These are phyloP conservation scores for Ichneumoninae sp. DNA, from an alignment of 2,888 invertebrate species.

Conservation along the genomic window DNA sequence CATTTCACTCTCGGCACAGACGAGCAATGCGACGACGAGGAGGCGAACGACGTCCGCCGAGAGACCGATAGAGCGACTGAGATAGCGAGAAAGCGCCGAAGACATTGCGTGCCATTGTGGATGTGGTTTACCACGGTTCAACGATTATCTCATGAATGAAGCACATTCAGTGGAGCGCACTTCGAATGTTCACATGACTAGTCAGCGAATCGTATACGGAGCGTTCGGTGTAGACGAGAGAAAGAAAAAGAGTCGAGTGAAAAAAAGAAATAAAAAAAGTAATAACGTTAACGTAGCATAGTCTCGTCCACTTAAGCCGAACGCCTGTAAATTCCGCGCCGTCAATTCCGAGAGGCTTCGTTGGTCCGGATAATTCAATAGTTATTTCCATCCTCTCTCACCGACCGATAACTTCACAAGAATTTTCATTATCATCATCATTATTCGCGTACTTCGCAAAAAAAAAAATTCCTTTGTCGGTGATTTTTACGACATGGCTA, in stretches of 20 bases:
- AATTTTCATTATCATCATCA: conserved; percentile 27
- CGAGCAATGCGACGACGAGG: conserved; percentile 33
- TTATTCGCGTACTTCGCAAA: conserved; percentile 1
- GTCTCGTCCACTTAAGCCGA: conserved; percentile 23
- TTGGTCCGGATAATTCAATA: conserved; percentile 62
- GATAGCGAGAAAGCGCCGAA: conserved; percentile 54
- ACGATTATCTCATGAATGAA: conserved; percentile 76
- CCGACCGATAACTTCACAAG: conserved; percentile 11
- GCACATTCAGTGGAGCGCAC: conserved; percentile 71
- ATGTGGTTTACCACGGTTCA: conserved; percentile 71
- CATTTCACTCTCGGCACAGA: conserved; percentile 9
- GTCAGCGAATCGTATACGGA: conserved; percentile 60
- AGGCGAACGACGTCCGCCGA: conserved; percentile 22
- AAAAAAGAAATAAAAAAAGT: conserved; percentile 7
- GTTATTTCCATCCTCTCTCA: conserved; percentile 58
- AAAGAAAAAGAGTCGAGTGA: conserved; percentile 37
- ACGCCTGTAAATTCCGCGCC: conserved; percentile 48
- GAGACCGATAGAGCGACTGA: conserved; percentile 24
- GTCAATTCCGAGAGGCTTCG: conserved; percentile 56
- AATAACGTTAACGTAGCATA: conserved; percentile 43
- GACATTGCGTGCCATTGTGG: conserved; percentile 70
- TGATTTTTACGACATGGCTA: background rate
- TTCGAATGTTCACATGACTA: conserved; percentile 62
- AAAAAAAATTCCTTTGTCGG: background rate
- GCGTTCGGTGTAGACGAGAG: conserved; percentile 48